These are phyloP conservation scores for Mystacornis crossleyi DNA, from an alignment of 2,113 vertebrate genomes.

Conservation along the genomic window DNA sequence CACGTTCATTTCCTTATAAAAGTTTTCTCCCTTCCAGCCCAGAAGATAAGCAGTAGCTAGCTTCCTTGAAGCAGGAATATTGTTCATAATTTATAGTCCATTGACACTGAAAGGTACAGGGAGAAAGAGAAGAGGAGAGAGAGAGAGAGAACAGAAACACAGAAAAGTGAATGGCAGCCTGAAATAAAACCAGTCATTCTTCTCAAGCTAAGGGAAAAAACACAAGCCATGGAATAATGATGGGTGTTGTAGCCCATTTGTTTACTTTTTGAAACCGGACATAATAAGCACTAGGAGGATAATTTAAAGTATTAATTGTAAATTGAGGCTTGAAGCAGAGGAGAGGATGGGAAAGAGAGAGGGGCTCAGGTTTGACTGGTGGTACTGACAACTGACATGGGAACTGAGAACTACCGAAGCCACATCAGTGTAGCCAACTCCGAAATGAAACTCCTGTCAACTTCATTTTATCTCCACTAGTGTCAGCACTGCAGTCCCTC, in stretches of 20 bases:
- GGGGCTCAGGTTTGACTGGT: background rate
- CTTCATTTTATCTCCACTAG: background rate
- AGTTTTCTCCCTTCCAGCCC: background rate
- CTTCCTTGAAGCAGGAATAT: background rate
- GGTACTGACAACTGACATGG: background rate
- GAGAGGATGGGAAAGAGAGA: background rate
- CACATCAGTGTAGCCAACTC: background rate
- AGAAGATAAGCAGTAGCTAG: background rate
- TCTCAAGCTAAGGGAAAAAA: background rate
- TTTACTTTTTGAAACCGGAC: background rate
- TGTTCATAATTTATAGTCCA: conserved; percentile 9
- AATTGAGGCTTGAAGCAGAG: background rate
- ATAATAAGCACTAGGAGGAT: background rate
- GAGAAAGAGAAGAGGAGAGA: background rate
- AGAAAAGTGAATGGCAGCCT: background rate
- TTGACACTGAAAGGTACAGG: background rate
- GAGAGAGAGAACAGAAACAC: background rate
- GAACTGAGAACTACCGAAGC: background rate
- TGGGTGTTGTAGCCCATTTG: background rate
- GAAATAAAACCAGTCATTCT: background rate
- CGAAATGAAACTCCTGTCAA: background rate
- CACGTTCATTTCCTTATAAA: background rate
- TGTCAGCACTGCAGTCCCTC: background rate
- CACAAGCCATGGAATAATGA: background rate
- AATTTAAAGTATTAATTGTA: background rate